Evolutionary conservation across 2,113 vertebrate species (phyloP), one percentile per base, ranked within the genome.

Genomic region (Pyrgilauda ruficollis): DNA sequence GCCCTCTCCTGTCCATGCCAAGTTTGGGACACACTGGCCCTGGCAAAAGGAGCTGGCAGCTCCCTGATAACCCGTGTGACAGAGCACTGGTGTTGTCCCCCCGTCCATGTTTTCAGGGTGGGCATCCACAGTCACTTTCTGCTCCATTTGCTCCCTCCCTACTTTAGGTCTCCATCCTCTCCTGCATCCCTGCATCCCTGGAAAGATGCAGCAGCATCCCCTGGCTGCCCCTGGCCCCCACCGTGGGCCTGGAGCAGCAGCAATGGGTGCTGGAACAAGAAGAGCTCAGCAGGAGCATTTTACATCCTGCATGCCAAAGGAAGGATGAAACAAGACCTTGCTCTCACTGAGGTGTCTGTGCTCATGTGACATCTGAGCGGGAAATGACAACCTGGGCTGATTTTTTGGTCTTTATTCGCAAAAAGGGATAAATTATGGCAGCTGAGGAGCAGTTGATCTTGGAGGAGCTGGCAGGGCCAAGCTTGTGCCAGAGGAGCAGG

Each of bases 21-120:
- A 9, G 46, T 41, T 27, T 58, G 83, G 69, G 78, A 56, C 0
- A 0, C 9, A 3, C 63, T 75, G 66, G 43, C 11, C 4, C 62
- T 70, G 55, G 43, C 58, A 58, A 3, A 0, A 28, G 31, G 55
- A 23, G 3, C n/a, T 50, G 89, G 52, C 67, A 26, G 24, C 33
- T 83, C 50, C 55, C 69, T 74, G 44, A 18, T 10, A 8, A 8
- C 24, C 41, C 39, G 0, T 7, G 19, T 2, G 2, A 23, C 9
- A 2, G 46, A 56, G 43, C 2, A 4, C 31, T 69, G 62, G 7
- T 30, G 2, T 53, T 53, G 7, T 66, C 18, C 24, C 22, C 35
- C 20, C 15, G 0, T 8, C 0, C 0, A 3, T 33, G 19, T 39
- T 55, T 22, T 13, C 61, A 30, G 43, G 41, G 33, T 31, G 21